Base-by-base conservation (phyloP, 2,888 invertebrate species). In the Eupeodes luniger region DNA sequence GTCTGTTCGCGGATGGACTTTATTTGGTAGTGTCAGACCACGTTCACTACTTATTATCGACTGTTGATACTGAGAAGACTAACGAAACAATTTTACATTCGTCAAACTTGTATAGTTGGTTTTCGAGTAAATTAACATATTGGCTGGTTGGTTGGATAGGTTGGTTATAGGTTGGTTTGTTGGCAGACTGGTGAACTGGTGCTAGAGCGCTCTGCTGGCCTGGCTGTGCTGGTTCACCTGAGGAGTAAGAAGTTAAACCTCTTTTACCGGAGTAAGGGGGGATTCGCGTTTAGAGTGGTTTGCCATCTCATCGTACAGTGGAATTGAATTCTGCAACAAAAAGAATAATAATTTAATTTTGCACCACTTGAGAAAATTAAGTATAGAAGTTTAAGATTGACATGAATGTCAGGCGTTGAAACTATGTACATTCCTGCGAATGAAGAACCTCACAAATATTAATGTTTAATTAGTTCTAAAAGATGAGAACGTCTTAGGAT, bases 1-100 rank as follows among this genome's bases (percentile, higher is more conserved):
- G 85, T 67, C 76, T 84, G 62, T 16, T 82, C 81, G 78, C 81
- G 81, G 83, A 84, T 84, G 75, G 85, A 85, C 84, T 76, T 85
- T 61, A 89, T 89, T 90, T 90, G 89, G 90, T 89, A 90, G 91
- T 90, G 91, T 91, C 91, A 90, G 90, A 90, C 91, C 91, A 90
- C 91, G 90, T 90, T 90, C 91, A 91, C 91, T 91, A 91, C 91
- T 91, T 91, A 91, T 90, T 90, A 90, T 90, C 90, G 91, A 91
- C 91, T 91, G 91, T 87, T 91, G 91, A 88, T 85, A 85, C 81
- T 19, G 55, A 74, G 88, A 88, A 78, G 88, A 88, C 88, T 85
- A 88, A 88, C 84, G 84, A 88, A 88, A 81, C 88, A 84, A 85
- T 88, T 88, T 88, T 88, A 88, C 88, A 88, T 88, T 88, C 88